Evolutionary conservation across 2,797 vertebrate genomes (phyloP).

Genomic region (Neosalanx taihuensis): DNA sequence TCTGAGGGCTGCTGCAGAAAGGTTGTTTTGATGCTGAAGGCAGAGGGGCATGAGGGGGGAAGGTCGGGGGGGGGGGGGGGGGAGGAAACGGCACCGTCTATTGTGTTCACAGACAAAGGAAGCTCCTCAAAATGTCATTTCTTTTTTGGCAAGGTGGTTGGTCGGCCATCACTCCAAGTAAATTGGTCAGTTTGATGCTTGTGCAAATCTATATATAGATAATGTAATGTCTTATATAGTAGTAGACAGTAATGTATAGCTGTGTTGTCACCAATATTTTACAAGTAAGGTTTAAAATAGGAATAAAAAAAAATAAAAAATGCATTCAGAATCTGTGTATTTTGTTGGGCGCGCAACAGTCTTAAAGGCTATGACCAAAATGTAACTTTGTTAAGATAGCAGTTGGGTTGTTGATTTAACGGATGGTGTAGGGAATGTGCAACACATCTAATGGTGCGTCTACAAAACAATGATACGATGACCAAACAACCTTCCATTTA

Average conservation of each 20-base stretch:
- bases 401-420: no score
- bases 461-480: no score
- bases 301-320: not conserved
- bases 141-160: constrained; percentile 8
- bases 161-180: not conserved
- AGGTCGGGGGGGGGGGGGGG: not conserved
- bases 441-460: no score
- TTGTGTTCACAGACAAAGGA: constrained; percentile 9
- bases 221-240: not conserved
- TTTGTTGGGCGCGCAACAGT: no score
- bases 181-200: not conserved
- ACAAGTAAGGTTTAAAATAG: not conserved
- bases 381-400: no score
- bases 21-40: constrained; percentile 14
- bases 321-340: not conserved
- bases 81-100: not conserved
- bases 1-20: not conserved
- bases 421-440: no score
- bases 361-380: no score
- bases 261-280: not conserved
- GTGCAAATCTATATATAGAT: not conserved
- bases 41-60: not conserved
- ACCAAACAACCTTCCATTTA: no score
- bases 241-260: not conserved
- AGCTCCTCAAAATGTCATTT: constrained; percentile 16